Evolutionary conservation across 2,888 invertebrate genomes (phyloP).

Genomic region (Amphipyra berbera): DNA sequence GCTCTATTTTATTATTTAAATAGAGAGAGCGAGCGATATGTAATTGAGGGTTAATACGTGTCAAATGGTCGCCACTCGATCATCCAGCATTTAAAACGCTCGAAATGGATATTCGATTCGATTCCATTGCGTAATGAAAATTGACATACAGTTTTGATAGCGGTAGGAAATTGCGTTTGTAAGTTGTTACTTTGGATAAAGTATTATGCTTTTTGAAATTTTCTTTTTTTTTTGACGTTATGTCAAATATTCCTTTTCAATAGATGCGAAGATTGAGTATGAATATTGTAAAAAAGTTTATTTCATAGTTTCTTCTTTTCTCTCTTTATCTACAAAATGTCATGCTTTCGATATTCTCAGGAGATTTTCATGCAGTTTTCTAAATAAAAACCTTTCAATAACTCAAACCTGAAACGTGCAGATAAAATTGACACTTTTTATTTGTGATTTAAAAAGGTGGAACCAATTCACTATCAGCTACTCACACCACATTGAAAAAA

Average conservation of each 20-base stretch:
- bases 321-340: too few species aligned
- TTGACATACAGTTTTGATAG: constrained; percentile 7
- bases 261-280: too few species aligned
- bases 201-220: not conserved
- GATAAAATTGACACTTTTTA: not conserved
- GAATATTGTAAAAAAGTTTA: too few species aligned
- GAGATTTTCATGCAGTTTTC: too few species aligned
- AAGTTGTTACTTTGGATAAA: not conserved
- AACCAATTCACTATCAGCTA: not conserved
- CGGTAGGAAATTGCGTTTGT: constrained; percentile 13
- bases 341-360: too few species aligned
- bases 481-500: not conserved
- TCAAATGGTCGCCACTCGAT: constrained; percentile 48
- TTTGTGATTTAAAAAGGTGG: not conserved
- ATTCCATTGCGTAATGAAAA: constrained; percentile 35
- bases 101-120: constrained; percentile 41
- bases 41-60: constrained; percentile 49
- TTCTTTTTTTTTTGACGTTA: not conserved
- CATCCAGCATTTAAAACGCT: constrained; percentile 33
- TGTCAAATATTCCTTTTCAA: too few species aligned
- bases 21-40: constrained; percentile 16
- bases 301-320: too few species aligned
- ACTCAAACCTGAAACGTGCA: not conserved
- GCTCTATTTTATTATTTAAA: constrained; percentile 10
- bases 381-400: too few species aligned